A percentile compares a stretch with the other conserved stretches of the same genome.
These are phyloP conservation scores for Adineta ricciae DNA, from an alignment of 2,888 invertebrate species.

Conservation along the genomic window DNA sequence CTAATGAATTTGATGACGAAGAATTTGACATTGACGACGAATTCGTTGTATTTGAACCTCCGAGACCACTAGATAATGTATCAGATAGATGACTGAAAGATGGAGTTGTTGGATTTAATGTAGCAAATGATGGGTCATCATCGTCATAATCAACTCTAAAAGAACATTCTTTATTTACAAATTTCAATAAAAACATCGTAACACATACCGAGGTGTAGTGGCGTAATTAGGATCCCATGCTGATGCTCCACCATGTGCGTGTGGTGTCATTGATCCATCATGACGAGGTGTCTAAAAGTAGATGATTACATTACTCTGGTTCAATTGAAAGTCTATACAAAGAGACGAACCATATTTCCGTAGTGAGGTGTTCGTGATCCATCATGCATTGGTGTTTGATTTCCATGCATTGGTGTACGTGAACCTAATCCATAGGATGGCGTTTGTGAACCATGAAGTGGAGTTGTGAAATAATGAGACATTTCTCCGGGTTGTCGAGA, in stretches of 20 bases:
- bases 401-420: conserved; percentile 54
- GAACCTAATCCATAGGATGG: conserved; percentile 67
- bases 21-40: background rate
- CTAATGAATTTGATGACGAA: background rate
- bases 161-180: conserved; percentile 37
- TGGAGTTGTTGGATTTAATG: conserved; percentile 57
- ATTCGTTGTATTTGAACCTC: background rate
- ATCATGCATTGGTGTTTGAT: conserved; percentile 86
- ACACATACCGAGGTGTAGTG: conserved; percentile 63
- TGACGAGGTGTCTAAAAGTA: conserved; percentile 16
- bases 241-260: conserved; percentile 57
- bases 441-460: conserved; percentile 79
- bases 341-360: conserved; percentile 37
- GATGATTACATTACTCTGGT: background rate
- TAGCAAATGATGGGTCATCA: conserved; percentile 56
- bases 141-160: conserved; percentile 63
- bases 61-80: conserved; percentile 39
- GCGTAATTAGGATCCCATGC: conserved; percentile 81
- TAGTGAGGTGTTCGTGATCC: conserved; percentile 72
- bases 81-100: conserved; percentile 50
- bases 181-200: background rate
- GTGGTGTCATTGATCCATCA: conserved; percentile 27
- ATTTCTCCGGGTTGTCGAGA: conserved; percentile 34
- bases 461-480: conserved; percentile 55
- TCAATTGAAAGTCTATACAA: no score